These are phyloP conservation scores for Stegophylla sp. DNA, from an alignment of 2,888 invertebrate species.

Conservation along the genomic window DNA sequence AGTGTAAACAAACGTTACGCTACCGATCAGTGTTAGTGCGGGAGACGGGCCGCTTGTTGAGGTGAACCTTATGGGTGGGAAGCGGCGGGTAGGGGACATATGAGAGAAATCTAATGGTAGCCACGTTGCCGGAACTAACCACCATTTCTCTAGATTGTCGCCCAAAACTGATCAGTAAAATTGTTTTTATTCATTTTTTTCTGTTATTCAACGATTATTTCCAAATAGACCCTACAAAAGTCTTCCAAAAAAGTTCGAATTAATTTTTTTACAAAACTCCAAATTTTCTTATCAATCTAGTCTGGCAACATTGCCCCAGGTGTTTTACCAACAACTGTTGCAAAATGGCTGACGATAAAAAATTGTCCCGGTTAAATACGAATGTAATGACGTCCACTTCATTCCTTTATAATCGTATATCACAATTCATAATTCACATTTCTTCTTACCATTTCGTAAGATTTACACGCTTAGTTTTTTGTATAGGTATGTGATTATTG, in stretches of 20 bases:
- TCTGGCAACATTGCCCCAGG: conserved; percentile 43
- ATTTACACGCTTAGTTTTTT: no score
- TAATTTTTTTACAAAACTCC: conserved; percentile 1
- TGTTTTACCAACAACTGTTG: conserved; percentile 57
- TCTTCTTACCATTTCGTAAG: no score
- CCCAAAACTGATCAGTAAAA: conserved; percentile 1
- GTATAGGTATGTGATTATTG: no score
- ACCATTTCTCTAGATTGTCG: conserved; percentile 41
- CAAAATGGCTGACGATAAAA: conserved; percentile 58
- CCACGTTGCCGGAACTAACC: conserved; percentile 56
- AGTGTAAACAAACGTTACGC: conserved; percentile 59
- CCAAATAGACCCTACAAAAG: not conserved
- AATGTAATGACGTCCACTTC: conserved; percentile 1
- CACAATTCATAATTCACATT: no score
- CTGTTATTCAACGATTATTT: not conserved
- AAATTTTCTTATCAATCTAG: conserved; percentile 23
- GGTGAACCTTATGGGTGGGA: conserved; percentile 50
- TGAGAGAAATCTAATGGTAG: conserved; percentile 55
- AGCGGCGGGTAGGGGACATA: conserved; percentile 53
- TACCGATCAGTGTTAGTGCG: conserved; percentile 59
- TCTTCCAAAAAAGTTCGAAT: not conserved
- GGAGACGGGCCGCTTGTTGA: conserved; percentile 59
- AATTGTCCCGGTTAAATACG: conserved; percentile 54
- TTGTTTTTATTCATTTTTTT: not conserved
- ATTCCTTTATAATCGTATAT: no score